Percentiles rank a stretch among this genome's conserved stretches.
phyloP scores from a whole-genome alignment of 92 coral and sea anemone species.

The Galaxea fascicularis region DNA sequence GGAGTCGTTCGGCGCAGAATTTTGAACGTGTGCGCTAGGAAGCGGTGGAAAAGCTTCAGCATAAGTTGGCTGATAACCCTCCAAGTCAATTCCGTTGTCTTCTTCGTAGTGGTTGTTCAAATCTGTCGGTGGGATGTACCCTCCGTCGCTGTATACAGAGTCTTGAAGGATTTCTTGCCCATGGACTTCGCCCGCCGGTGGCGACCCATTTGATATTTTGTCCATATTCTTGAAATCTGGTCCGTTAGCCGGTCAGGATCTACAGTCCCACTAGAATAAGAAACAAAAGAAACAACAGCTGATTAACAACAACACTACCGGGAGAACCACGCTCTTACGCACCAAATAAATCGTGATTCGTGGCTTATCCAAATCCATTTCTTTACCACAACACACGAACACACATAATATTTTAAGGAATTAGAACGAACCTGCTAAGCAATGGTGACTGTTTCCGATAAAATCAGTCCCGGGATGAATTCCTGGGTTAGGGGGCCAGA shows the following conservation, averaged over 20 bases:
- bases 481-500: conserved; percentile 94
- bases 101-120: conserved; percentile 62
- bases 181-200: conserved; percentile 60
- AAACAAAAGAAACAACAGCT: conserved; percentile 38
- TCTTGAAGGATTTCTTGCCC: conserved; percentile 77
- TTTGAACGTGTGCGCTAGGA: conserved; percentile 85
- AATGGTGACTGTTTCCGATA: conserved; percentile 96
- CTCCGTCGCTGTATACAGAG: conserved; percentile 83
- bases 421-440: conserved; percentile 80
- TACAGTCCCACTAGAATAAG: conserved; percentile 92
- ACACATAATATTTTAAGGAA: background rate
- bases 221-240: conserved; percentile 93
- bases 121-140: conserved; percentile 75
- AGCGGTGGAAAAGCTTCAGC: conserved; percentile 99
- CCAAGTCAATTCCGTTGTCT: conserved; percentile 76
- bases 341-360: conserved; percentile 29
- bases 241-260: conserved; percentile 99
- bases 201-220: conserved; percentile 77
- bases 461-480: conserved; percentile 87
- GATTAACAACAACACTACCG: background rate
- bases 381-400: background rate
- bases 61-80: conserved; percentile 97
- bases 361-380: conserved; percentile 24
- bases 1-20: conserved; percentile 71
- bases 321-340: conserved; percentile 6